These are phyloP conservation scores for Eidolon helvum DNA, from an alignment of 2,113 vertebrate species.

Conservation along the genomic window DNA sequence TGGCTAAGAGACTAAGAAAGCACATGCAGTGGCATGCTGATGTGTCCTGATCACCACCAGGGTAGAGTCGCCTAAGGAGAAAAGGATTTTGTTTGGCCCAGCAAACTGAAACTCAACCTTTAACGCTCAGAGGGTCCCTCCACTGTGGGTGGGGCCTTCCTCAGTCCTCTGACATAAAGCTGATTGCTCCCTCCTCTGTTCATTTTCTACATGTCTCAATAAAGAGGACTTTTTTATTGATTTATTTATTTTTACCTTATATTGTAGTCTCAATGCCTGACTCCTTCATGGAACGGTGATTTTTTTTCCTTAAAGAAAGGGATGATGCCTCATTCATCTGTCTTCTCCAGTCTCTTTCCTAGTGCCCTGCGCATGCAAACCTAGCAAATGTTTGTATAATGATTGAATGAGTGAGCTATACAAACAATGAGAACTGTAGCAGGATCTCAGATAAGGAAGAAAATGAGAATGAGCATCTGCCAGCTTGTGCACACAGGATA, in stretches of 20 bases:
- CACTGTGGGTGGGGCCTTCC: fast-evolving
- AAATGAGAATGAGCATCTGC: neutral
- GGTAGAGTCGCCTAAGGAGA: neutral
- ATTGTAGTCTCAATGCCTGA: neutral
- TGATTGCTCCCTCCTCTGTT: neutral
- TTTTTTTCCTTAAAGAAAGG: neutral
- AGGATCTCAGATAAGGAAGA: neutral
- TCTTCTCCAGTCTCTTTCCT: neutral
- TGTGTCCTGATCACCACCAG: fast-evolving
- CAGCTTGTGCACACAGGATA: neutral
- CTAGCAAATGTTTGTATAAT: neutral
- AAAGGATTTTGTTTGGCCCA: neutral
- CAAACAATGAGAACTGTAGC: neutral
- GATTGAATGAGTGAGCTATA: neutral
- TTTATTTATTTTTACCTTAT: neutral
- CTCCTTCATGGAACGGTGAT: neutral
- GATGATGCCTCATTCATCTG: neutral
- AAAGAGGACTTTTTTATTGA: too few relatives aligned
- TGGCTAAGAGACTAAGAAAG: neutral
- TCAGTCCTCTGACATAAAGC: neutral
- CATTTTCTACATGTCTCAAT: neutral
- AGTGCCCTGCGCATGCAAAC: neutral
- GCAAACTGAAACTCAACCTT: neutral
- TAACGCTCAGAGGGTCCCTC: neutral
- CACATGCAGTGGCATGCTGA: too few relatives aligned